These are phyloP conservation scores for Hirundo rustica DNA, from an alignment of 2,797 vertebrate species.

Conservation along the genomic window DNA sequence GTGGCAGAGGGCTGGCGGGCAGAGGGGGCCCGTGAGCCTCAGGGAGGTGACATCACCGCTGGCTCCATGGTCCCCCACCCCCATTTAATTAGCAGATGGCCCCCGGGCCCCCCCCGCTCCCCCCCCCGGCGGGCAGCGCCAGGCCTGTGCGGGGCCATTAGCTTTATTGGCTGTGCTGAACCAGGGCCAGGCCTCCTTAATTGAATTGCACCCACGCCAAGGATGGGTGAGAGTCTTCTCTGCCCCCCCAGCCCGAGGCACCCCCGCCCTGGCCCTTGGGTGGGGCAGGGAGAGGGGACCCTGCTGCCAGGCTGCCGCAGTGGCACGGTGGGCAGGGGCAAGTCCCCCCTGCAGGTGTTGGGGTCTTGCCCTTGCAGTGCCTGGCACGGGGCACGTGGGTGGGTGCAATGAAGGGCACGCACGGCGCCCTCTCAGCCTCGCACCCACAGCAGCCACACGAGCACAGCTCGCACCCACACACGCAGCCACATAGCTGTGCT, in stretches of 20 bases:
- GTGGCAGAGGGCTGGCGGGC: neutral
- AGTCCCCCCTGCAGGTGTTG: fast-evolving
- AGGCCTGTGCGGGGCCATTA: constrained; percentile 58
- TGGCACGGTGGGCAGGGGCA: neutral
- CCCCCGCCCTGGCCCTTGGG: neutral
- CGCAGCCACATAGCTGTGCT: fast-evolving
- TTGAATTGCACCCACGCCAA: constrained; percentile 57
- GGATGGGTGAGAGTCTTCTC: neutral
- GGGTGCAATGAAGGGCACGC: neutral
- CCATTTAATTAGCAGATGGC: constrained; percentile 60
- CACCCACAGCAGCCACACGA: fast-evolving
- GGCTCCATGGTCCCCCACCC: neutral
- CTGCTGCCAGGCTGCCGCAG: fast-evolving
- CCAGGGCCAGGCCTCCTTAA: constrained; percentile 44
- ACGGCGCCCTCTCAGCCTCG: fast-evolving
- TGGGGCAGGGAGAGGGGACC: neutral
- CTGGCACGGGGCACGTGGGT: fast-evolving
- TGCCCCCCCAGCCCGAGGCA: neutral
- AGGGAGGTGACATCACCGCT: neutral
- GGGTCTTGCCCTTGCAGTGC: neutral
- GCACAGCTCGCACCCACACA: neutral
- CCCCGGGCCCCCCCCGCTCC: neutral
- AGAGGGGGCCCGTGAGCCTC: neutral
- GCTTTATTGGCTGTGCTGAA: constrained; percentile 52
- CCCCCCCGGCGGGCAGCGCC: neutral